Conservation (phyloP, 2,113 vertebrate genomes). For the Pterocles gutturalis region DNA sequence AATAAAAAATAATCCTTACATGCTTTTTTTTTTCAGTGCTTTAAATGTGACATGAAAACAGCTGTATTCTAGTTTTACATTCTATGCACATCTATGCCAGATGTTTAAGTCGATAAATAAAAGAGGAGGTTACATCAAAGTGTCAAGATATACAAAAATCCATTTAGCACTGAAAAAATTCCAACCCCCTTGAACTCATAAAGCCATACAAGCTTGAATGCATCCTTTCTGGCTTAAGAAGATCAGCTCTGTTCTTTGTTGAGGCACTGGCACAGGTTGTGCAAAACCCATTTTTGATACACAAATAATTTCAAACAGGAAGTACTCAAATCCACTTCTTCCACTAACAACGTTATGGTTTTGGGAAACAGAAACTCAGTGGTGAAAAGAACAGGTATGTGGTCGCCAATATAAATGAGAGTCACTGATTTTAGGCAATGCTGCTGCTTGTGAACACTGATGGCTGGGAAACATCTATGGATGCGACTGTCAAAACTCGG, state of each 20-base stretch:
- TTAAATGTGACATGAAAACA: constrained; percentile 74
- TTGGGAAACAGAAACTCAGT: constrained; percentile 76
- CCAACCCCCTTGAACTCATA: constrained; percentile 72
- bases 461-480: background rate
- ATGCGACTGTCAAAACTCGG: background rate
- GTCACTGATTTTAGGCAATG: constrained; percentile 15
- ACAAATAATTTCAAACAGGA: constrained; percentile 76
- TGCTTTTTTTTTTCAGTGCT: constrained; percentile 69
- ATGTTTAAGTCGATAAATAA: constrained; percentile 76
- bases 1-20: constrained; percentile 71
- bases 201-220: constrained; percentile 72
- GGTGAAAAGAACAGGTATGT: constrained; percentile 59
- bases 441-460: background rate
- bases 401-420: background rate
- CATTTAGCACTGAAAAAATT: constrained; percentile 73
- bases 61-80: constrained; percentile 68
- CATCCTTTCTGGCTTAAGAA: constrained; percentile 73
- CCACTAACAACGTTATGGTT: constrained; percentile 74
- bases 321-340: constrained; percentile 72
- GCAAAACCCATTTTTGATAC: constrained; percentile 78
- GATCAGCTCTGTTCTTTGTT: constrained; percentile 77
- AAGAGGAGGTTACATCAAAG: constrained; percentile 75
- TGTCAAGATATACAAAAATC: constrained; percentile 76
- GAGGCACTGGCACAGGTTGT: constrained; percentile 78
- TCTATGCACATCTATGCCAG: constrained; percentile 75